These are phyloP conservation scores for Stenopsyche tienmushanensis DNA, from an alignment of 1,140 invertebrate genomes.

Conservation along the genomic window DNA sequence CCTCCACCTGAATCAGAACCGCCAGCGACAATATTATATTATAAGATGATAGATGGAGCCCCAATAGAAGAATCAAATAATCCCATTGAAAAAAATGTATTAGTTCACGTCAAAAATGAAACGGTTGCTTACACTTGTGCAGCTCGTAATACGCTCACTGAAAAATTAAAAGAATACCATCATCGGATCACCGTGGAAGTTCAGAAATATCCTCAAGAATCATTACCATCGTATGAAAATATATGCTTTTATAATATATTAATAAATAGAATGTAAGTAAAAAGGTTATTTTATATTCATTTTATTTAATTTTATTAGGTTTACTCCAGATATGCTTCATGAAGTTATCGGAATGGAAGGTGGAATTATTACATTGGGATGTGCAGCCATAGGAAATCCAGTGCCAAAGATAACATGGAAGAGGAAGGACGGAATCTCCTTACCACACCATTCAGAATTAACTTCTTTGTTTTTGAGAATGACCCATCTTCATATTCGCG, in stretches of 20 bases:
- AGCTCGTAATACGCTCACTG: slow-evolving; percentile 28
- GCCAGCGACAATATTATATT: slow-evolving; percentile 43
- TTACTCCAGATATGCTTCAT: slow-evolving; percentile 31
- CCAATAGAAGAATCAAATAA: neutral
- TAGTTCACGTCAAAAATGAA: neutral
- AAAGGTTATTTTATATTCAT: neutral
- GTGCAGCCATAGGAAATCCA: slow-evolving; percentile 63
- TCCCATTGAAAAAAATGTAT: slow-evolving; percentile 10
- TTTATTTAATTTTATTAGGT: slow-evolving; percentile 10
- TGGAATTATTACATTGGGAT: slow-evolving; percentile 53
- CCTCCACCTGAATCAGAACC: slow-evolving; percentile 69
- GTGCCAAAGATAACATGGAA: slow-evolving; percentile 61
- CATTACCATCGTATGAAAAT: slow-evolving; percentile 24
- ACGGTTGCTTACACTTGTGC: slow-evolving; percentile 23
- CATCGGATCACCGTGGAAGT: slow-evolving; percentile 31
- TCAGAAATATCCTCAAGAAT: neutral
- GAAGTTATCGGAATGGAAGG: slow-evolving; percentile 25
- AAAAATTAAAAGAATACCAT: slow-evolving; percentile 16
- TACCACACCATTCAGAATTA: slow-evolving; percentile 45
- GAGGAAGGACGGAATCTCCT: slow-evolving; percentile 48
- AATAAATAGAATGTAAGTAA: neutral
- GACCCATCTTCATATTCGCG: slow-evolving; percentile 44
- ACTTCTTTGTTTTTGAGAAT: slow-evolving; percentile 34
- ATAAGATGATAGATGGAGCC: slow-evolving; percentile 17
- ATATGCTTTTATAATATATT: neutral